Evolutionary conservation across 2,113 vertebrate species (phyloP).

Genomic region (Hyperopisus bebe): DNA sequence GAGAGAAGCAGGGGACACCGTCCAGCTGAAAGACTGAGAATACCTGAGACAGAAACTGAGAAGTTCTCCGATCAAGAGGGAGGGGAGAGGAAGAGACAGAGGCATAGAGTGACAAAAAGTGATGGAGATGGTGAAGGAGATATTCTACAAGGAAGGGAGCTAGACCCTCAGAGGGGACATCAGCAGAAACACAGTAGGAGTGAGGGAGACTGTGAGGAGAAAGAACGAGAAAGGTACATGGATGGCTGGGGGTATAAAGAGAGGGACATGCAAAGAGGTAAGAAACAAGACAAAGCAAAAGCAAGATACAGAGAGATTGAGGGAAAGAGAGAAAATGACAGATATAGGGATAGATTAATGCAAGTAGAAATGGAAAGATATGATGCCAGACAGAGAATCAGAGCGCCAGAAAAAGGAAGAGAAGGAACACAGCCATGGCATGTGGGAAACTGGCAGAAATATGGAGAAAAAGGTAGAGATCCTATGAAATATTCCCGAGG

Average conservation of each 20-base stretch:
- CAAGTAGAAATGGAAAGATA: constrained; percentile 2
- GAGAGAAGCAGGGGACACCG: constrained; percentile 28
- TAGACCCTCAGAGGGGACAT: constrained; percentile 24
- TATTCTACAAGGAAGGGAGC: constrained; percentile 30
- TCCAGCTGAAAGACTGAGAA: constrained; percentile 27
- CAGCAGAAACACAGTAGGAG: constrained; percentile 45
- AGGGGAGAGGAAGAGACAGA: constrained; percentile 27
- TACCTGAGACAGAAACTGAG: constrained; percentile 29
- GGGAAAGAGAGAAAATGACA: constrained; percentile 1
- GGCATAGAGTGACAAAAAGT: constrained; percentile 44
- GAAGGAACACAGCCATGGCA: not conserved
- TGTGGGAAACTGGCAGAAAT: not conserved
- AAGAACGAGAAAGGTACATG: constrained; percentile 10
- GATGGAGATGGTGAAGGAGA: constrained; percentile 53
- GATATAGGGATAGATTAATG: constrained; percentile 16
- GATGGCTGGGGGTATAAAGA: constrained; percentile 15
- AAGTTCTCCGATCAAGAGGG: constrained; percentile 33
- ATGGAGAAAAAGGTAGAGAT: constrained; percentile 28
- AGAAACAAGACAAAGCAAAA: constrained; percentile 1
- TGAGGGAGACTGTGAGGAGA: constrained; percentile 41
- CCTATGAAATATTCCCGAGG: constrained; percentile 12
- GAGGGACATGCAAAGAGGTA: constrained; percentile 22
- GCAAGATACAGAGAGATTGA: constrained; percentile 16
- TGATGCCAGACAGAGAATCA: constrained; percentile 19
- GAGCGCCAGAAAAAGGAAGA: constrained; percentile 19